These are phyloP conservation scores for Urosaurus nigricauda DNA, from an alignment of 2,797 vertebrate species.

Conservation along the genomic window DNA sequence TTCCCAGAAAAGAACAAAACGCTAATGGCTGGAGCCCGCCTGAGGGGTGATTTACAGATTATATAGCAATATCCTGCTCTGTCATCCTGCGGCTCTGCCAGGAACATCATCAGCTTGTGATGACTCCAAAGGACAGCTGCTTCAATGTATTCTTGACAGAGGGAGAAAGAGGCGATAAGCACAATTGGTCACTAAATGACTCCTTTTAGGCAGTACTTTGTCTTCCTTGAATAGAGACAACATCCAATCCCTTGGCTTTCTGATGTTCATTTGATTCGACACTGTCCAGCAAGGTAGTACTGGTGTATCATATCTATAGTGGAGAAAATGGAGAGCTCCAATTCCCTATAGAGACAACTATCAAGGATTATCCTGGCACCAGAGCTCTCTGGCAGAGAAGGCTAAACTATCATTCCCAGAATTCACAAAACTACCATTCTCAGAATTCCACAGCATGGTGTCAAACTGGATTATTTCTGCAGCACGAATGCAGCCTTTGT, in stretches of 20 bases:
- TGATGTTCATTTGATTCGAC: not conserved
- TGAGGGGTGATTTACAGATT: constrained; percentile 50
- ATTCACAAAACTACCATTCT: too few species aligned
- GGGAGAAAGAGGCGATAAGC: not conserved
- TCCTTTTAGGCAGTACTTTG: not conserved
- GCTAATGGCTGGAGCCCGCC: constrained; percentile 56
- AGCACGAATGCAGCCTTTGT: too few species aligned
- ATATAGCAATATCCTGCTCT: constrained; percentile 49
- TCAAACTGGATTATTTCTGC: too few species aligned
- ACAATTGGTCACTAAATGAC: not conserved
- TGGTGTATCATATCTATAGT: not conserved
- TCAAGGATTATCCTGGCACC: too few species aligned
- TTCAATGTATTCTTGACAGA: not conserved
- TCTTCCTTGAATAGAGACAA: not conserved
- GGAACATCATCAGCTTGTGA: constrained; percentile 22
- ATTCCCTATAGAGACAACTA: not conserved
- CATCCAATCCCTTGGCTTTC: not conserved
- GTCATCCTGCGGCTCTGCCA: constrained; percentile 26
- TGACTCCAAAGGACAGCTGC: constrained; percentile 20
- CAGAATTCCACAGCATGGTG: too few species aligned
- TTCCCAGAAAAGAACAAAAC: constrained; percentile 52
- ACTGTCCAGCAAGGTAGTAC: too few species aligned
- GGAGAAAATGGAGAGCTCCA: not conserved
- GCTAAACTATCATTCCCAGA: too few species aligned
- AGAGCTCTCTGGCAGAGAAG: too few species aligned